Conservation (phyloP, 2,797 vertebrate species). For the Melanotaenia trifasciata region DNA sequence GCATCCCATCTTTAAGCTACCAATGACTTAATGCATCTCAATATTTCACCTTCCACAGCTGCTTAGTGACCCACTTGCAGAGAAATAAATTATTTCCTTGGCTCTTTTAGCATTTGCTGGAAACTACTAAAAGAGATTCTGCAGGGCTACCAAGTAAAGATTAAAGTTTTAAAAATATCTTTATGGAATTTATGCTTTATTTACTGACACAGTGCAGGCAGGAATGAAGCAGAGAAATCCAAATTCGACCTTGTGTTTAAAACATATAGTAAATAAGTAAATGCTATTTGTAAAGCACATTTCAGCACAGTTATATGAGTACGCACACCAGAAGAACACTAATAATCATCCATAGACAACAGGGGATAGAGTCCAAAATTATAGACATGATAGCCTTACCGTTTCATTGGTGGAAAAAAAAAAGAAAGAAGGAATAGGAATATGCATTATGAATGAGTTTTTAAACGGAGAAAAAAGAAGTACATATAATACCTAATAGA, state of each 20-base stretch:
- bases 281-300: not conserved
- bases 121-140: slow-evolving; percentile 42
- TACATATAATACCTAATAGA: not conserved
- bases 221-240: not conserved
- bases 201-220: not conserved
- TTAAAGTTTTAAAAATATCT: slow-evolving; percentile 53
- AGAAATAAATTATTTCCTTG: slow-evolving; percentile 71
- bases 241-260: not conserved
- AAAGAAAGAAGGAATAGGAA: no score
- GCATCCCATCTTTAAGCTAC: slow-evolving; percentile 65
- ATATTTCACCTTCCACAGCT: slow-evolving; percentile 73
- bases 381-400: not conserved
- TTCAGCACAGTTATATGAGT: not conserved
- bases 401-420: no score
- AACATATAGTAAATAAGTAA: not conserved
- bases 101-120: slow-evolving; percentile 42
- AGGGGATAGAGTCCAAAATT: not conserved
- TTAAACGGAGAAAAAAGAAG: not conserved
- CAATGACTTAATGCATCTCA: slow-evolving; percentile 72
- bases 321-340: not conserved
- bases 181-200: slow-evolving; percentile 47
- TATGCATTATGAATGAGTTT: not conserved
- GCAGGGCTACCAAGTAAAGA: slow-evolving; percentile 30
- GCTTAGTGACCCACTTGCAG: slow-evolving; percentile 73
- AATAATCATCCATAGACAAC: not conserved